Conservation (phyloP, 2,888 invertebrate species). For the Aspidiotus destructor region DNA sequence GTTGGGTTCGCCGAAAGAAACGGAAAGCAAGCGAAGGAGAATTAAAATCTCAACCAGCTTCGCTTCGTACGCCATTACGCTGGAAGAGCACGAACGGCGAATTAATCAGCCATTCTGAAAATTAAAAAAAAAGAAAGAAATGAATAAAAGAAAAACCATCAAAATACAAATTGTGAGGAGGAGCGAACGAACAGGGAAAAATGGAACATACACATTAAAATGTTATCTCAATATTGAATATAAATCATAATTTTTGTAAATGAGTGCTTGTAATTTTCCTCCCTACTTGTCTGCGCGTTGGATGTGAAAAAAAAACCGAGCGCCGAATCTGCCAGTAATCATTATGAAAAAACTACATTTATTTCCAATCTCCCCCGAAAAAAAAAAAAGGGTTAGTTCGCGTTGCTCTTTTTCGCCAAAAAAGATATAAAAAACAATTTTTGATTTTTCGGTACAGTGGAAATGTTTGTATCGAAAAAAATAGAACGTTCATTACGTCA, state of each 20-base stretch:
- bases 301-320: not conserved
- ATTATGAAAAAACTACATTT: not conserved
- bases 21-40: conserved; percentile 4
- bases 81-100: not conserved
- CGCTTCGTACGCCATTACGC: not conserved
- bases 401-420: not conserved
- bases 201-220: not conserved
- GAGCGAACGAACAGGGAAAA: too few relatives aligned
- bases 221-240: not conserved
- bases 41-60: conserved; percentile 4
- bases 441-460: conserved; percentile 1
- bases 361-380: not conserved
- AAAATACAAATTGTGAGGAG: not conserved
- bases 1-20: not conserved
- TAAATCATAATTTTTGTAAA: not conserved
- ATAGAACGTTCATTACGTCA: not conserved
- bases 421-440: not conserved
- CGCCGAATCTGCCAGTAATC: not conserved
- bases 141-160: not conserved
- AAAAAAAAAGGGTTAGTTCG: not conserved
- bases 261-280: too few relatives aligned
- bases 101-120: conserved; percentile 2
- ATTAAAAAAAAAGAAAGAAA: conserved; percentile 1
- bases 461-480: not conserved
- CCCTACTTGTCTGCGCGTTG: not conserved